These are phyloP conservation scores for Microcebus griseorufus DNA, from an alignment of 2,113 vertebrate genomes.

Conservation along the genomic window DNA sequence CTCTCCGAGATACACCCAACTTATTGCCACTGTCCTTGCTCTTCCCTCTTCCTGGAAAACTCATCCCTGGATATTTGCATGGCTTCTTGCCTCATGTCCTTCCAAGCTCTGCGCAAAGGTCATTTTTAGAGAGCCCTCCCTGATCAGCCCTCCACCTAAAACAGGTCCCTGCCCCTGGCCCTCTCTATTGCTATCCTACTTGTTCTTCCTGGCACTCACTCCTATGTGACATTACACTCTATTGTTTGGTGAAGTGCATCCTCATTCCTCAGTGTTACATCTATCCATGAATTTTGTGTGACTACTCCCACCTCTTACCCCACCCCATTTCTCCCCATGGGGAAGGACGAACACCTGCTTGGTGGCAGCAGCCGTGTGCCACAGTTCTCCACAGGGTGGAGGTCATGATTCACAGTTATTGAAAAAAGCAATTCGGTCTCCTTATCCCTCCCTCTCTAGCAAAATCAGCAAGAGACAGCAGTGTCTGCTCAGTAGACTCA, in stretches of 20 bases:
- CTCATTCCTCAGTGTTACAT: background rate
- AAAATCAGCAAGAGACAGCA: background rate
- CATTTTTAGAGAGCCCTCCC: background rate
- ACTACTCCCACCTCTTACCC: background rate
- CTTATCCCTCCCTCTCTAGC: background rate
- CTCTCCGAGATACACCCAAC: background rate
- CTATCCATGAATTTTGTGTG: background rate
- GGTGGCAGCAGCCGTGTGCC: background rate
- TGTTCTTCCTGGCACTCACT: background rate
- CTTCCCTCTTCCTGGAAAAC: background rate
- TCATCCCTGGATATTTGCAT: background rate
- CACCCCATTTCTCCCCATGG: too few relatives aligned
- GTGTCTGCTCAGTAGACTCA: background rate
- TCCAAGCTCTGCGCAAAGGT: background rate
- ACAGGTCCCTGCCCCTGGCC: background rate
- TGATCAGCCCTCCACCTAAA: background rate
- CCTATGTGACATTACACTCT: background rate
- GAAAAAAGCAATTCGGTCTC: background rate
- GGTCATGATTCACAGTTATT: background rate
- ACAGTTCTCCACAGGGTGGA: background rate
- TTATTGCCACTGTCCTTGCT: background rate
- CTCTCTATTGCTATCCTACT: background rate
- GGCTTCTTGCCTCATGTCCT: background rate
- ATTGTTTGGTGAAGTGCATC: background rate
- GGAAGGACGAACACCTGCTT: background rate